Conservation (phyloP, 2,888 invertebrate genomes). For the Ypsolopha scabrella region DNA sequence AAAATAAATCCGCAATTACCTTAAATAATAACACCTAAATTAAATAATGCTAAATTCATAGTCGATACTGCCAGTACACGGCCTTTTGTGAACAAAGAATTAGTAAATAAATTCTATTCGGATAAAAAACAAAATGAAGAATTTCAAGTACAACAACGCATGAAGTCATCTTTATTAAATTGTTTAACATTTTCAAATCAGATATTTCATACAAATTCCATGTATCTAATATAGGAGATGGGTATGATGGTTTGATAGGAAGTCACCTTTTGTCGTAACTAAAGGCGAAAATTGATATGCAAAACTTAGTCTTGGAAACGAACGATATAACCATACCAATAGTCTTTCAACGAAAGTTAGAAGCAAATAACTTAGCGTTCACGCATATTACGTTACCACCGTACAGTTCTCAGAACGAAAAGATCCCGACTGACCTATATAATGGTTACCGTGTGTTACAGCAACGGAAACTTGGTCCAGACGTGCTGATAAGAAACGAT, state of each 20-base stretch:
- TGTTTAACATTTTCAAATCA: background rate
- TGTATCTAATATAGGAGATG: background rate
- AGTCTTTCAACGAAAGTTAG: background rate
- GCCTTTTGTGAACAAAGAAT: background rate
- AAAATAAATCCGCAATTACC: background rate
- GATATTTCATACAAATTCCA: background rate
- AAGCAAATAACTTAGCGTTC: too few relatives aligned
- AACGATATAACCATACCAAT: background rate
- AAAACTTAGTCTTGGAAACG: background rate
- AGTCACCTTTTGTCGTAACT: background rate
- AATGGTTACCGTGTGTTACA: background rate
- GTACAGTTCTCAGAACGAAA: background rate
- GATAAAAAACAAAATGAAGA: background rate
- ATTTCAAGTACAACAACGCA: background rate
- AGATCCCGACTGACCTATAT: background rate
- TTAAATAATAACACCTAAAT: background rate
- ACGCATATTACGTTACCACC: background rate
- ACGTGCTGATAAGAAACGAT: background rate
- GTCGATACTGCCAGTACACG: background rate
- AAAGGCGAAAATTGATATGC: background rate
- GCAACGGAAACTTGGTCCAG: background rate
- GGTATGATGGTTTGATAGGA: background rate
- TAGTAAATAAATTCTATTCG: background rate
- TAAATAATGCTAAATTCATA: background rate
- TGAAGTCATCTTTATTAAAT: background rate